Evolutionary conservation across 2,797 vertebrate genomes (phyloP), one percentile per base, ranked within the genome.

Genomic region (Sphenopsis melanotis): DNA sequence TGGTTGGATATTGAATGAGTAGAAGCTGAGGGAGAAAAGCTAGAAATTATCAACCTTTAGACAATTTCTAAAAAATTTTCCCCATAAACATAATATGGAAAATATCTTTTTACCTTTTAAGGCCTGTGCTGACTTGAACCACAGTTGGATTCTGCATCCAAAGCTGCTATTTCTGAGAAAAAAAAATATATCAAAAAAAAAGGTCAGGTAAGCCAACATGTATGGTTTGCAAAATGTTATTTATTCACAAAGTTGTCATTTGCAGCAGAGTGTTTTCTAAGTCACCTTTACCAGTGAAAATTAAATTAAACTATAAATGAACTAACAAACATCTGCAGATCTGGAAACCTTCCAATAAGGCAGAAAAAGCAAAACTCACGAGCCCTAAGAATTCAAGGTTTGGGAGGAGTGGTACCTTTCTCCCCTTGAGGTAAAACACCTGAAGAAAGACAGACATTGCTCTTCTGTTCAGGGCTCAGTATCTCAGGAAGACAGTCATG

Each of bases 171-270:
- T 80, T 32, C 24, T 46, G 22, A 8, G 22, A 47, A 44, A 27
- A 56, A 52, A 78, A 70, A 37, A 19, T 16, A 36, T 3, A 11
- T 4, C 3, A 36, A n/a, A 22, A 55, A 46, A 24, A 74, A 26
- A 0, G 0, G 11, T 65, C 20, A 83, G 14, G 19, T 42, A 64
- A 9, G 6, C 49, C 26, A 61, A 17, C 3, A 19, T 39, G 21
- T 1, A 42, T 5, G 4, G 7, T 53, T 90, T 65, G 22, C 7
- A 80, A 69, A 74, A 74, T 15, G 7, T 16, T 41, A 41, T 9
- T 15, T 64, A 29, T 69, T 85, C 61, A 87, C 19, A 69, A 49
- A 87, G 3, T 15, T 76, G 20, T 2, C 37, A 39, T 15, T 74
- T 61, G 30, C 8, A 81, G n/a, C 6, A 46, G 5, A 3, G 6